Percentiles rank a stretch among this genome's conserved stretches.
phyloP scores from a whole-genome alignment of 92 coral and sea anemone species.

The Desmophyllum pertusum region DNA sequence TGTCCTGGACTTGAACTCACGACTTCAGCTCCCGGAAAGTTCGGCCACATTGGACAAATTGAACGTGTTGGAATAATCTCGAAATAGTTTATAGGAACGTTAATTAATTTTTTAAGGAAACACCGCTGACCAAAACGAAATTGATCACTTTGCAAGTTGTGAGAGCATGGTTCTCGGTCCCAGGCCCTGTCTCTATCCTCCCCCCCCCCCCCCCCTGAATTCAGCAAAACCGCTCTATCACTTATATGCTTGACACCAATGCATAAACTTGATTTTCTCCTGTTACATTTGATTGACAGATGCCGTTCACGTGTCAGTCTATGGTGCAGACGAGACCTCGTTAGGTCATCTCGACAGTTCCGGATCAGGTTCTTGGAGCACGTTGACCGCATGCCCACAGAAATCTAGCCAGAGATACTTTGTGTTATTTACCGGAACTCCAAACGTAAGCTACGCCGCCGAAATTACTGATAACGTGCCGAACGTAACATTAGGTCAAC shows the following conservation, averaged over 20 bases:
- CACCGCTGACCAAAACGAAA: no score
- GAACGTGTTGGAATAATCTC: no score
- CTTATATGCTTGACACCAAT: not conserved
- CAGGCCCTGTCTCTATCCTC: no score
- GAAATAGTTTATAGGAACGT: no score
- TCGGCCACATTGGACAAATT: no score
- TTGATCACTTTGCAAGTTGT: no score
- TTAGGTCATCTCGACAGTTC: constrained; percentile 32
- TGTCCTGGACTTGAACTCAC: no score
- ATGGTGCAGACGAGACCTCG: constrained; percentile 15
- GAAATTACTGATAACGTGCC: constrained; percentile 16
- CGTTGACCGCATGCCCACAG: constrained; percentile 21
- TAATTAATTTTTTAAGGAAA: no score
- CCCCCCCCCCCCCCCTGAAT: no score
- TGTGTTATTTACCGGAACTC: constrained; percentile 26
- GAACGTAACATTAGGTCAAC: not conserved
- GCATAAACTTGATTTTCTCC: not conserved
- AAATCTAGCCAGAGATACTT: constrained; percentile 1
- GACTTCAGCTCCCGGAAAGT: no score
- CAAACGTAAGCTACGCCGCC: constrained; percentile 5
- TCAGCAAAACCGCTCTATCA: no score
- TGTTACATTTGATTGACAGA: not conserved
- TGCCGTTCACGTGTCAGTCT: constrained; percentile 37
- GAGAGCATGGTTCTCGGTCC: no score
- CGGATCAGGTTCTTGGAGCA: not conserved